A percentile compares a stretch with the other conserved stretches of the same genome.
Conservation (phyloP, 2,797 vertebrate genomes). For the Potorous gilbertii region DNA sequence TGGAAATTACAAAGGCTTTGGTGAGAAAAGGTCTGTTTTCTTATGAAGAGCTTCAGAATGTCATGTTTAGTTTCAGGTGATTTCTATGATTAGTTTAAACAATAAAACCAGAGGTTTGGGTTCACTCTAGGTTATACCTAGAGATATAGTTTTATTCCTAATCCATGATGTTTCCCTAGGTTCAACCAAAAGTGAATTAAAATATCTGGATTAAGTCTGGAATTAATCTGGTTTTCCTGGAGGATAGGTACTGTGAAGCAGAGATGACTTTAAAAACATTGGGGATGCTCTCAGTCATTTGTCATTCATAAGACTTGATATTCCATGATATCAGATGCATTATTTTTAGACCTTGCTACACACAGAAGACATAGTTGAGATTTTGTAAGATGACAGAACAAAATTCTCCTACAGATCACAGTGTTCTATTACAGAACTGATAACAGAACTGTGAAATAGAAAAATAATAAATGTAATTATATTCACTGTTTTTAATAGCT, state of each 20-base stretch:
- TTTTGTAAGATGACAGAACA: not conserved
- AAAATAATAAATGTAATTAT: slow-evolving; percentile 15
- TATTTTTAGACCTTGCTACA: not conserved
- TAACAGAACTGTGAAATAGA: slow-evolving; percentile 33
- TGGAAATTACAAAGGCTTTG: slow-evolving; percentile 8
- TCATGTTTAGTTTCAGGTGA: slow-evolving; percentile 18
- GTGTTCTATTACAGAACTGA: not conserved
- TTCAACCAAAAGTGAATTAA: slow-evolving; percentile 20
- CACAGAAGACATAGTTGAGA: not conserved
- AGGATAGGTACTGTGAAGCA: slow-evolving; percentile 30
- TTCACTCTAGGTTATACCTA: not conserved
- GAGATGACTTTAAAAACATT: slow-evolving; percentile 2
- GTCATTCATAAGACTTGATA: not conserved
- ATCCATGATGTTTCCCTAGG: slow-evolving; percentile 4
- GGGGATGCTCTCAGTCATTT: not conserved
- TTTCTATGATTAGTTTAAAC: not conserved
- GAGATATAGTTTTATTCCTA: slow-evolving; percentile 2
- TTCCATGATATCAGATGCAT: not conserved
- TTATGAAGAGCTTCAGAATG: slow-evolving; percentile 8
- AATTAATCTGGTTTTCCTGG: slow-evolving; percentile 18
- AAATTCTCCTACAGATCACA: not conserved
- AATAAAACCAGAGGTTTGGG: slow-evolving; percentile 7
- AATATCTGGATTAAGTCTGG: slow-evolving; percentile 37
- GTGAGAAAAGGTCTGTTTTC: slow-evolving; percentile 29
- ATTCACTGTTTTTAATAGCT: slow-evolving; percentile 43